Base-by-base conservation (phyloP, 2,113 vertebrate genomes). In the Mirounga angustirostris region DNA sequence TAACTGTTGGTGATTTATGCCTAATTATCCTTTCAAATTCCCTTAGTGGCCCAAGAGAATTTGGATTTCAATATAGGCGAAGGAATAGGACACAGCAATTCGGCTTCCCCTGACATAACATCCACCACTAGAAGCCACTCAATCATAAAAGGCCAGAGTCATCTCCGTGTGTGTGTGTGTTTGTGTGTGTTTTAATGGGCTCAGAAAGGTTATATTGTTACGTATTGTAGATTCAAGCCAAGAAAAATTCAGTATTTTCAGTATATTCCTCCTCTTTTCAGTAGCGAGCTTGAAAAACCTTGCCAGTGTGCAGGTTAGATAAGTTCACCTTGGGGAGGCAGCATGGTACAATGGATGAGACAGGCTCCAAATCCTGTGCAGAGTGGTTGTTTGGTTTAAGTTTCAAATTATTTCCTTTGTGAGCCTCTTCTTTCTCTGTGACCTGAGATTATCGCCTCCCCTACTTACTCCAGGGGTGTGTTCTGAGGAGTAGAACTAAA, bases 251-350 rank as follows among this genome's bases (percentile, higher is more conserved):
- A 67, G 58, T n/a, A 19, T 91, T 96, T 95, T 90, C 9, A 36
- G 82, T 78, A 5, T 11, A 3, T 76, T 46, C 12, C 14, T n/a
- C 15, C 9, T 24, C 33, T 46, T 89, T 33, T 24, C 40, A 61
- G 46, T 26, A 16, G 33, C 0, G 5, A 94, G 71, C 95, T 59
- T 50, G 78, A 84, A 74, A 61, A 92, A 54, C 43, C 69, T 30
- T 79, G 36, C 58, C 24, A 16, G 16, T 28, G 58, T 92, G 91
- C 88, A 76, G 87, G 84, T 81, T 84, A 52, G 90, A 30, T 65
- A 18, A 73, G 56, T 84, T 96, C 97, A 97, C 98, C 97, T 98
- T 96, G 97, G 97, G 98, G 98, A 98, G 98, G 98, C 98, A 98
- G 98, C 97, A 92, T 90, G 92, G 40, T 84, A 94, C 96, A 78